phyloP scores from a whole-genome alignment of 2,797 vertebrate species.

The Podargus strigoides region DNA sequence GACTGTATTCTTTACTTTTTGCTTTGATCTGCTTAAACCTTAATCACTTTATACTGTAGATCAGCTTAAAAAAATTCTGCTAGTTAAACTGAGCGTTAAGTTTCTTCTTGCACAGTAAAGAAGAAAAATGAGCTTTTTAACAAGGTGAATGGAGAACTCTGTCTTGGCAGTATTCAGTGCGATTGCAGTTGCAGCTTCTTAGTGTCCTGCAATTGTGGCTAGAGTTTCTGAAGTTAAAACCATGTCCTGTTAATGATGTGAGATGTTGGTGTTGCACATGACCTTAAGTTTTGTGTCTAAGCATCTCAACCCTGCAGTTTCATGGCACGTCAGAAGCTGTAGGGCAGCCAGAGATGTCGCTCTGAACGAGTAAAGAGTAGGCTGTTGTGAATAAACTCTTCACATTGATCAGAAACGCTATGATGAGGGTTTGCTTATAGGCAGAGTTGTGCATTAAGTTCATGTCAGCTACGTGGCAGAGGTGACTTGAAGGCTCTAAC shows the following conservation, averaged over 20 bases:
- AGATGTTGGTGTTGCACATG: background rate
- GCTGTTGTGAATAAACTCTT: background rate
- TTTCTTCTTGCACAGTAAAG: background rate
- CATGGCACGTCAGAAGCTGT: accelerated
- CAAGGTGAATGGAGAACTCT: background rate
- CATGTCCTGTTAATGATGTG: accelerated
- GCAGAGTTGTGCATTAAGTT: too few species aligned
- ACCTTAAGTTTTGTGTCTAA: background rate
- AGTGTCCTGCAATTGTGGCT: background rate
- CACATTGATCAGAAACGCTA: background rate
- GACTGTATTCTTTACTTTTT: background rate
- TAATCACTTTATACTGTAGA: background rate
- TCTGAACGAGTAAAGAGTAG: background rate
- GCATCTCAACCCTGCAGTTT: background rate
- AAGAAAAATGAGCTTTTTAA: background rate
- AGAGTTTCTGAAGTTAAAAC: background rate
- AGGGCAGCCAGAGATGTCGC: background rate
- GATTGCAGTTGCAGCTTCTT: background rate
- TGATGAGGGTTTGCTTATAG: background rate
- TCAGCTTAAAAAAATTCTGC: background rate
- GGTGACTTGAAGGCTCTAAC: background rate
- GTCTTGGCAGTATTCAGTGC: background rate
- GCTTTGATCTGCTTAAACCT: background rate
- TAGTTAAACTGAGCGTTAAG: background rate
- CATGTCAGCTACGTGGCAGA: background rate